Conservation (phyloP, 92 coral and sea anemone species). For the Actinostola sp. region DNA sequence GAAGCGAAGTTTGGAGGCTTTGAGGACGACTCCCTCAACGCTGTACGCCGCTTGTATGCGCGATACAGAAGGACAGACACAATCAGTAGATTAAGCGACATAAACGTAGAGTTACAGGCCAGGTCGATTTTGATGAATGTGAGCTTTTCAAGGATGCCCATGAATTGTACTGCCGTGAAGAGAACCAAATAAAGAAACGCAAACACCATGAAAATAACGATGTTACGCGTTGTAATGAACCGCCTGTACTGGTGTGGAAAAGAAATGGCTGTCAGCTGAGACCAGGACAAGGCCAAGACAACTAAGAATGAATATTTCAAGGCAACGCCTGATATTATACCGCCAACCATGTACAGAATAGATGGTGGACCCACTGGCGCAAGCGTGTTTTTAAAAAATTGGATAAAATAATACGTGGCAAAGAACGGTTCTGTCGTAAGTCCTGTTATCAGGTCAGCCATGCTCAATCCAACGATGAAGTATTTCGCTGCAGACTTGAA, state of each 20-base stretch:
- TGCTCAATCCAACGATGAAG: conserved; percentile 71
- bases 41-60: conserved; percentile 62
- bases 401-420: conserved; percentile 54
- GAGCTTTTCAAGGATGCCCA: conserved; percentile 43
- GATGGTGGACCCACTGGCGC: conserved; percentile 5
- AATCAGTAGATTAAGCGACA: conserved; percentile 65
- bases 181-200: conserved; percentile 66
- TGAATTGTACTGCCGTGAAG: conserved; percentile 64
- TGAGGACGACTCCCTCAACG: conserved; percentile 3
- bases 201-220: conserved; percentile 39
- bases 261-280: conserved; percentile 77
- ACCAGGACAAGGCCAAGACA: conserved; percentile 72
- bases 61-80: conserved; percentile 58
- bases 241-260: conserved; percentile 72
- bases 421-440: conserved; percentile 76
- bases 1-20: conserved; percentile 21
- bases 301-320: conserved; percentile 73
- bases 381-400: conserved; percentile 21
- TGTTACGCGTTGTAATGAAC: conserved; percentile 70
- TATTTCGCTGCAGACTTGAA: conserved; percentile 67
- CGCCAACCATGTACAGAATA: conserved; percentile 52
- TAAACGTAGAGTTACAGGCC: conserved; percentile 59
- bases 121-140: conserved; percentile 65
- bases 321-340: conserved; percentile 72
- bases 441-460: conserved; percentile 78